Evolutionary conservation across 2,113 vertebrate species (phyloP).

Genomic region (Psittacus erithacus): DNA sequence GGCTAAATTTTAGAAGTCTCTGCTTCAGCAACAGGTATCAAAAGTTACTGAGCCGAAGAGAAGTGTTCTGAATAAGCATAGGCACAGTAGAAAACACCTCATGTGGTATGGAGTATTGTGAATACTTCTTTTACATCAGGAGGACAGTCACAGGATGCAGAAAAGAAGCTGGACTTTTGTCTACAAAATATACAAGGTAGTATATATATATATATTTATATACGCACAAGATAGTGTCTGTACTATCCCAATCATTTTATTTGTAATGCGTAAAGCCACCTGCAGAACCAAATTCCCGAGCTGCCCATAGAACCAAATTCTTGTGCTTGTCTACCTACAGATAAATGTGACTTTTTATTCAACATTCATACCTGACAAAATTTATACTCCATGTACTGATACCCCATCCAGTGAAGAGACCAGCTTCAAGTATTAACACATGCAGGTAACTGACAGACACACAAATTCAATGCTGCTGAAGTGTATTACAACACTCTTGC

Average conservation of each 20-base stretch:
- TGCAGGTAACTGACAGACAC: neutral
- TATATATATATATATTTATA: neutral
- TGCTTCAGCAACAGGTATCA: neutral
- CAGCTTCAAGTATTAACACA: neutral
- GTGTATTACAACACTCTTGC: neutral
- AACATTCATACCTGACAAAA: neutral
- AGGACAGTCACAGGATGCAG: neutral
- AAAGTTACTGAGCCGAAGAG: neutral
- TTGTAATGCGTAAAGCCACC: neutral
- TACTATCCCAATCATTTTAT: neutral
- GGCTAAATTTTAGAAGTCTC: neutral
- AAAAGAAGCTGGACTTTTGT: neutral
- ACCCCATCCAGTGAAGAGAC: neutral
- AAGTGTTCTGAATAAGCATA: neutral
- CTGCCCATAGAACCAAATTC: neutral
- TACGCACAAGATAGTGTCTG: neutral
- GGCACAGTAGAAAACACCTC: neutral
- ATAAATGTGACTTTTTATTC: neutral
- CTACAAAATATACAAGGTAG: neutral
- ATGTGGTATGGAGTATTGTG: neutral
- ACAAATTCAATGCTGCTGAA: neutral
- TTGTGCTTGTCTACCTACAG: neutral
- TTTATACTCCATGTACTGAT: neutral
- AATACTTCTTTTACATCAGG: neutral
- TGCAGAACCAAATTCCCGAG: neutral